Evolutionary conservation across 2,888 invertebrate genomes (phyloP), one percentile per base, ranked within the genome.

Genomic region (Caenorhabditis doughertyi): DNA sequence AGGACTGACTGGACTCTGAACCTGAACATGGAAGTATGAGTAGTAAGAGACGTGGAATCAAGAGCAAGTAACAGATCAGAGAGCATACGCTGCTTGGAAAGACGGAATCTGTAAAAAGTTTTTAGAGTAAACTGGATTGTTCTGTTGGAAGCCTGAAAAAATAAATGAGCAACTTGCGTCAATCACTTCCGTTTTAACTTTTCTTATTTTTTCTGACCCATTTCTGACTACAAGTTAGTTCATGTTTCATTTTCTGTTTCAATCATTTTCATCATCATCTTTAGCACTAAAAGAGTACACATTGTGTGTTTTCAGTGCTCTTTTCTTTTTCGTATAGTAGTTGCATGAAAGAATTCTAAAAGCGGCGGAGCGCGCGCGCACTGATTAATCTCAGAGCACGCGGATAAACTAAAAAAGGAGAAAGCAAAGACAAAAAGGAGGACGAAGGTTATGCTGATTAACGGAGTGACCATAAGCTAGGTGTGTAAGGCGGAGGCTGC

Each of bases 1-100:
- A 64, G 49, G 32, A 47, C 35, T n/a, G 56, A 68, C 76, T 76
- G 67, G 76, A 76, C 76, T 76, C 68, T 76, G 67, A 76, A 76
- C 76, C 74, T 74, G 73, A 73, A 65, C 55, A 64, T 55, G 44
- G 21, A 29, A 39, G 29, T 47, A 49, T 71, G 47, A 47, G 44
- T 39, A 71, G 58, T 56, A 9, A 39, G 7, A 39, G 13, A 64
- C 47, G 55, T 65, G 73, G 64, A 64, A 51, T 13, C 16, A 32
- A 56, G 56, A 56, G 35, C 60, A 42, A 60, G 60, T 60, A 60
- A 60, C n/a, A 23, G 64, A 72, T 44, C 72, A 62, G 42, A 53
- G 71, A 72, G 51, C 72, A 42, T 8, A 42, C 35, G 51, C 53
- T 2, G 8, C 16, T 3, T 18, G 16, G 56, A 56, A 44, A n/a